Base-by-base conservation (phyloP, 2,113 vertebrate genomes). In the Tyto alba region DNA sequence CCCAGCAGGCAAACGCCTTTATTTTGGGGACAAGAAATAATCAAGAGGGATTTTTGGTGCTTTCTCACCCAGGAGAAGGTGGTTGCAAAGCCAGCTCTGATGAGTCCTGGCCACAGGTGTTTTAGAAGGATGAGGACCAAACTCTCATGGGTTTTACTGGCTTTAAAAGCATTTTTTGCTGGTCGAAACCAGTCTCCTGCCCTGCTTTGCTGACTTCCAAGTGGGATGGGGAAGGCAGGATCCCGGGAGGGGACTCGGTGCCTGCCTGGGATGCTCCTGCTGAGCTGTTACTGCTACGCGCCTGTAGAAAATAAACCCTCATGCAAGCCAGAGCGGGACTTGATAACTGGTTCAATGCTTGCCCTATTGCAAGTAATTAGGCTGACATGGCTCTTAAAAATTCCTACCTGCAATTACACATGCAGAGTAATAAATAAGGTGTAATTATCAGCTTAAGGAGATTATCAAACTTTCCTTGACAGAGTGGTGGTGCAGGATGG, bases 401-500 rank as follows among this genome's bases (percentile, higher is more conserved):
- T 55, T 79, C 66, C 85, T 60, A 62, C 34, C 68, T 93, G 93
- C 82, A 96, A 95, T 96, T 96, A 96, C 7, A 18, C 82, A 62
- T 50, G 78, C 85, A 69, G 62, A 53, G 29, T 68, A 95, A 95
- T 93, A 90, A 95, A 92, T 86, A 60, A 69, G 63, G 50, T 45
- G 79, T 75, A 93, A 96, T 97, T 97, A 94, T 81, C 13, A 1
- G 40, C 76, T 90, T 76, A 76, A 43, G 45, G 85, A 89, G 82
- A 43, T 76, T 72, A 95, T 91, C 85, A 82, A 53, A 95, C 91
- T 95, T 96, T 95, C 96, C 66, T 83, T 50, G 85, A 74, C 22
- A 21, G 45, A 67, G 78, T 40, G 89, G 77, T 1, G 18, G 52
- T 34, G 63, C 80, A 81, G 93, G 93, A 90, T 9, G 60, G 84